phyloP scores from a whole-genome alignment of 2,113 vertebrate species.

The Nothocercus julius region DNA sequence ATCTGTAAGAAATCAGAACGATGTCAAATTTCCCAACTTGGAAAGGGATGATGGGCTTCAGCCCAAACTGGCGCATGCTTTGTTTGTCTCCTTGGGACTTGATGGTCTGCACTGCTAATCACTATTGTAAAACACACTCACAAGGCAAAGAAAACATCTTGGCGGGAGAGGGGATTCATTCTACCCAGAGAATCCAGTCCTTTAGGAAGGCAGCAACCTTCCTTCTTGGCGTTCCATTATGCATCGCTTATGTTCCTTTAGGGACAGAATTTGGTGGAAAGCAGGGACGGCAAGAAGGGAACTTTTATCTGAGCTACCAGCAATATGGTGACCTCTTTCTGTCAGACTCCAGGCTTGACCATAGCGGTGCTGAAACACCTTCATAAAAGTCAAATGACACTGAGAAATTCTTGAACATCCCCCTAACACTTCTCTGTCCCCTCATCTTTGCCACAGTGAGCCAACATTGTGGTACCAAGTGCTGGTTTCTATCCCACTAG shows the following conservation, averaged over 20 bases:
- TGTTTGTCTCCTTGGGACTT: slow-evolving; percentile 38
- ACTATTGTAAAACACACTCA: slow-evolving; percentile 21
- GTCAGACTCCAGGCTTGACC: neutral
- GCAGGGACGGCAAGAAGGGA: neutral
- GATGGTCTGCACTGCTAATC: slow-evolving; percentile 9
- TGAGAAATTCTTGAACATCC: neutral
- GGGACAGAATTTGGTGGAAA: neutral
- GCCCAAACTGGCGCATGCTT: slow-evolving; percentile 64
- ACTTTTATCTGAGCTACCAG: neutral
- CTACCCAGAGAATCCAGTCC: neutral
- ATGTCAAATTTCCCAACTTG: slow-evolving; percentile 54
- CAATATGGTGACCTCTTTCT: neutral
- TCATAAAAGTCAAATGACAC: neutral
- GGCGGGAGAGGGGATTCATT: neutral
- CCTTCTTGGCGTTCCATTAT: neutral
- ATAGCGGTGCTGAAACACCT: neutral
- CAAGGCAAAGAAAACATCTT: slow-evolving; percentile 20
- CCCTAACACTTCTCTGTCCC: neutral
- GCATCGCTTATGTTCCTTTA: neutral
- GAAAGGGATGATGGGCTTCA: slow-evolving; percentile 43
- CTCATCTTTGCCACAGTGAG: neutral
- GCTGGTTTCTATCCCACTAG: neutral
- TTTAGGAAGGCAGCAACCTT: neutral
- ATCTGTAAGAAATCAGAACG: slow-evolving; percentile 58
- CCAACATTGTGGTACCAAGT: neutral